phyloP scores from a whole-genome alignment of 1,140 invertebrate species.

The Drosophila teissieri region DNA sequence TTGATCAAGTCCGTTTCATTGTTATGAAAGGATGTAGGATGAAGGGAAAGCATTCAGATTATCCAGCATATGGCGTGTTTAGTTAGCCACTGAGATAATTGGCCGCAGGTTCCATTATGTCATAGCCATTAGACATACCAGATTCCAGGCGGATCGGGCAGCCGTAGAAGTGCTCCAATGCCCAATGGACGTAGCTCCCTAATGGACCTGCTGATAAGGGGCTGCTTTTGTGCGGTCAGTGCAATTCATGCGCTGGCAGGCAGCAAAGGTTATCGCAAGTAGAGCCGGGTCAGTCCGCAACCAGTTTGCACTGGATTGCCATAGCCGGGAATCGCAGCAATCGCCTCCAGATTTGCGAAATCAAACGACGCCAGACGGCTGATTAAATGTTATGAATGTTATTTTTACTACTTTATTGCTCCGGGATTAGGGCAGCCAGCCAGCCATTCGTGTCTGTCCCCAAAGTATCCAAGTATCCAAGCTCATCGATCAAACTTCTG shows the following conservation, averaged over 20 bases:
- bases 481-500: conserved; percentile 52
- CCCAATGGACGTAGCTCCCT: conserved; percentile 8
- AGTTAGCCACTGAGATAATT: neutral
- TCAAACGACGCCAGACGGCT: conserved; percentile 1
- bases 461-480: neutral
- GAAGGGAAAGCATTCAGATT: conserved; percentile 12
- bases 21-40: neutral
- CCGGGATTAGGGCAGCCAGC: neutral
- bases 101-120: conserved; percentile 43
- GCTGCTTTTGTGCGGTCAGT: conserved; percentile 28
- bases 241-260: conserved; percentile 50
- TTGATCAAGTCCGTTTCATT: conserved; percentile 38
- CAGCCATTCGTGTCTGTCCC: conserved; percentile 25
- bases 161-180: conserved; percentile 23
- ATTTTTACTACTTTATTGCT: neutral
- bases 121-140: conserved; percentile 27
- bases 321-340: conserved; percentile 17
- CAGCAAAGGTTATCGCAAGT: conserved; percentile 46
- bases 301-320: conserved; percentile 33
- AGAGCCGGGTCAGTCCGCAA: conserved; percentile 33
- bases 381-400: conserved; percentile 3
- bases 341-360: conserved; percentile 30
- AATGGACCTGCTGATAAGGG: conserved; percentile 29
- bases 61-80: conserved; percentile 45
- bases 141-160: conserved; percentile 43